Evolutionary conservation across 2,797 vertebrate species (phyloP), one percentile per base, ranked within the genome.

Genomic region (Geotrypetes seraphini): DNA sequence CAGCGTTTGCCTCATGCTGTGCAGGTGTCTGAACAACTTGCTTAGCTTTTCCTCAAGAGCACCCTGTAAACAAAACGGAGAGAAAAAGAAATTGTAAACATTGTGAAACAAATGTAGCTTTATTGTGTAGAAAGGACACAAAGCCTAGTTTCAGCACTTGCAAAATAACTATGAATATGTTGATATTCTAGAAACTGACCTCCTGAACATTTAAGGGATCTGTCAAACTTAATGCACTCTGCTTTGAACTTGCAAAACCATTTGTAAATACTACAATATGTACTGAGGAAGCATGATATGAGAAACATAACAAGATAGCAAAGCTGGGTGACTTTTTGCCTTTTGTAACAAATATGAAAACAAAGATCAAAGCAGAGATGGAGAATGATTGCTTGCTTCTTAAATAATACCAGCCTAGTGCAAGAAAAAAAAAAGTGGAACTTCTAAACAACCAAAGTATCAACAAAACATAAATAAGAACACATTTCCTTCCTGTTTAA

Each of bases 11-110:
- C 59, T 80, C 39, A 68, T 57, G 44, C 53, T 42, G 10, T 72
- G 42, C 58, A 78, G 57, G 50, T 79, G 72, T 76, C 73, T 70
- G 34, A 70, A 67, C 50, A 69, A 58, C 48, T 63, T 64, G 60
- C 46, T 64, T 22, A 59, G 48, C 60, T 67, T 63, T 47, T 51
- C 67, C 51, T 67, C 66, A 33, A 65, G 53, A 40, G 54, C 43
- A 36, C 38, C 74, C 56, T 63, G 57, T 34, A 44, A 62, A 66
- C 54, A 59, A 38, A 69, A 45, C 26, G 36, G 61, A 54, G 43
- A 56, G 7, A 26, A 37, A 36, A 47, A 62, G 27, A 51, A 44
- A 50, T 25, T 5, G 15, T 52, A 65, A 74, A 63, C 54, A 58
- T 5, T 33, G 26, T 22, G 20, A 25, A 44, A 53, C 50, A 53